Percentiles rank a stretch among this genome's conserved stretches.
These are phyloP conservation scores for Pholis gunnellus DNA, from an alignment of 2,113 vertebrate genomes.

Conservation along the genomic window DNA sequence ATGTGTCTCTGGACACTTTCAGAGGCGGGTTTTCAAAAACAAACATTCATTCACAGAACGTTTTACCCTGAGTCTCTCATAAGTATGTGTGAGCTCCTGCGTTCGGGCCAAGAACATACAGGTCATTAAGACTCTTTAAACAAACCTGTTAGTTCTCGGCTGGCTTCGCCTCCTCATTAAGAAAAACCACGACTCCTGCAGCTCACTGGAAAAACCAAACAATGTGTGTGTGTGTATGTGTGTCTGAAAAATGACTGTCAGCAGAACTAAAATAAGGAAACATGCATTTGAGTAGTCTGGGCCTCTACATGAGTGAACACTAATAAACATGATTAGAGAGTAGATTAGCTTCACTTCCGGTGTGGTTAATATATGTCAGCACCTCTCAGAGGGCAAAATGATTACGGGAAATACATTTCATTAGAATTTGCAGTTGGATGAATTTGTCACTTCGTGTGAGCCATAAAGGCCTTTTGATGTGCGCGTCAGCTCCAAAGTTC, in stretches of 20 bases:
- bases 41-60: constrained; percentile 68
- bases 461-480: constrained; percentile 21
- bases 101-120: constrained; percentile 73
- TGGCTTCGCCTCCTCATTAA: constrained; percentile 68
- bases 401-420: constrained; percentile 50
- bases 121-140: constrained; percentile 78
- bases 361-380: constrained; percentile 64
- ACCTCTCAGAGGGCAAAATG: constrained; percentile 32
- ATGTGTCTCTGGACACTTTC: constrained; percentile 70
- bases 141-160: constrained; percentile 71
- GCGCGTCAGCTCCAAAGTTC: not conserved
- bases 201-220: constrained; percentile 57
- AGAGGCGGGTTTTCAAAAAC: constrained; percentile 57
- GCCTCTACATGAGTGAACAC: constrained; percentile 35
- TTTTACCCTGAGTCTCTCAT: constrained; percentile 52
- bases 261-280: constrained; percentile 53
- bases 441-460: constrained; percentile 49
- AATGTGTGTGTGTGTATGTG: constrained; percentile 23
- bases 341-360: constrained; percentile 40
- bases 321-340: constrained; percentile 63
- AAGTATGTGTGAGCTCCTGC: constrained; percentile 68
- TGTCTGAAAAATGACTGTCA: constrained; percentile 55
- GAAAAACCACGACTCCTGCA: constrained; percentile 42
- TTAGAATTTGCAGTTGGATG: constrained; percentile 38
- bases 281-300: constrained; percentile 44